Evolutionary conservation across 2,888 invertebrate genomes (phyloP), one percentile per base, ranked within the genome.

Genomic region (Apotomis capreana): DNA sequence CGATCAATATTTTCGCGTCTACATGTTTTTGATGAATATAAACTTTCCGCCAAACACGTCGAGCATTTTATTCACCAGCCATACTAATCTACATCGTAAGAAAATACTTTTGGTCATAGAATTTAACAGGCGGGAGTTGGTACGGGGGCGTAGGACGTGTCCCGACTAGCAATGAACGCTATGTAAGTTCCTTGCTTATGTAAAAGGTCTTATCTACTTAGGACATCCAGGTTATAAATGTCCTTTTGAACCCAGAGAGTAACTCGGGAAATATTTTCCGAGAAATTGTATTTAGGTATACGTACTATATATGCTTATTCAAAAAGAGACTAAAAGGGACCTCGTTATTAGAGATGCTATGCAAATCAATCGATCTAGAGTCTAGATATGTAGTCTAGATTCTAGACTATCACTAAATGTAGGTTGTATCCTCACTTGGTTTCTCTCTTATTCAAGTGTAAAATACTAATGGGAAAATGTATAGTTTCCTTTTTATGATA

Each of bases 31-130:
- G 36, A 54, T 12, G 13, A 71, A 67, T 57, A 51, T 37, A 59
- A 15, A 68, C 26, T 15, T 62, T 9, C 12, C 57, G 44, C n/a
- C 10, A 5, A 58, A 44, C 4, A 49, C 51, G 46, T 46, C 44
- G 46, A 46, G 52, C 37, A 57, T 57, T 69, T 54, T 72, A 58
- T 68, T 63, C 36, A 44, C 36, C 51, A n/a, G 9, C 52, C 62
- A 44, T 59, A 68, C 58, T 68, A 58, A 72, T 72, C 68, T 72
- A 68, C 44, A 58, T 62, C 54, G 72, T 68, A 63, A 68, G 72
- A 37, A 67, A 72, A 63, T 63, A 68, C 62, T 68, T 68, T 71
- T 63, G 63, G 72, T 68, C 63, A 68, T 68, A 72, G 52, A 72
- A 72, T 72, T 72, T 54, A 72, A 63, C 68, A 57, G 61, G 52